Base-by-base conservation (phyloP, 2,797 vertebrate species). In the Pristis pectinata region DNA sequence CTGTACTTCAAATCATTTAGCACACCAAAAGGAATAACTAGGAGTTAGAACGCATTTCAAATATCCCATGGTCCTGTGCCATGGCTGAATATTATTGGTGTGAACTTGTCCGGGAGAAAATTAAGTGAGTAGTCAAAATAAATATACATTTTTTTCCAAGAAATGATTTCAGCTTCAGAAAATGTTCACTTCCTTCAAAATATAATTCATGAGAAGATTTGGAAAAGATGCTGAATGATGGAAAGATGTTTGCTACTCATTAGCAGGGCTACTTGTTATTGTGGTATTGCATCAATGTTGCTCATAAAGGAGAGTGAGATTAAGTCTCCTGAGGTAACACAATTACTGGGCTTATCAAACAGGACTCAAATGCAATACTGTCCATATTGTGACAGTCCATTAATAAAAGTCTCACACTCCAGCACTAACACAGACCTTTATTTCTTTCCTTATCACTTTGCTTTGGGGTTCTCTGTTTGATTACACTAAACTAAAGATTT, bases 321-420 rank as follows among this genome's bases (percentile, higher is more conserved):
- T 94, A 94, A n/a, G 79, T 94, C 64, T 95, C 94, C 82, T 80
- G 85, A 93, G 94, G 94, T 95, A 95, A 94, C 82, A 95, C 95
- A 95, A 96, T 95, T 95, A 95, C 92, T 70, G 56, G 94, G 94
- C 94, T 96, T 95, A 95, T 95, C 93, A 95, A 95, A 95, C 59
- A 92, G 94, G 56, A 93, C 94, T 17, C 93, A 94, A 72, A 85
- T 85, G 94, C 70, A 95, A 93, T 94, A 95, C 96, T 94, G 95
- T 94, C n/a, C 49, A 44, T 95, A 17, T 94, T 95, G 95, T 70
- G 94, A 95, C 74, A 94, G 94, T 93, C 94, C 11, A 94, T 95
- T 95, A 95, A 95, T 95, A 95, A 95, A 74, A 95, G 79, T 95
- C 94, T 95, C 95, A 79, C 0, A 95, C 91, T 95, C n/a, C 15